Percentiles rank a stretch among this genome's conserved stretches.
Evolutionary conservation across 1,140 invertebrate species (phyloP).

Genomic region (Pseudomyrmex sp.): DNA sequence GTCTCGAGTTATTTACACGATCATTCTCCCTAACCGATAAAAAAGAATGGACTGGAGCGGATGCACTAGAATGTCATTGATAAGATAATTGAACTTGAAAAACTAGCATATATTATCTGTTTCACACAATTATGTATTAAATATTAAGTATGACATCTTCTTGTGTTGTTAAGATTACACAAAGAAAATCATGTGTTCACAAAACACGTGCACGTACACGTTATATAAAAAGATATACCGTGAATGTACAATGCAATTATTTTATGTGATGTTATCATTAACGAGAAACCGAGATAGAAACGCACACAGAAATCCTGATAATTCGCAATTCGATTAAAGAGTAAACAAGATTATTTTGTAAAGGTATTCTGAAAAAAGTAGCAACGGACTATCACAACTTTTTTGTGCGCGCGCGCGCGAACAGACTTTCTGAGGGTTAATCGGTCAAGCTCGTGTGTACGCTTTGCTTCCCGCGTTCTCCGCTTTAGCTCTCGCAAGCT

Average conservation of each 20-base stretch:
- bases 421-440: conserved; percentile 40
- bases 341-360: background rate
- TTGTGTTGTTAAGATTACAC: background rate
- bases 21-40: conserved; percentile 4
- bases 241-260: too few relatives aligned
- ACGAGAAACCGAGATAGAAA: background rate
- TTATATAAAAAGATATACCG: too few relatives aligned
- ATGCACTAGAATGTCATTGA: background rate
- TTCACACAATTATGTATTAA: background rate
- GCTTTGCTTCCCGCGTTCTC: conserved; percentile 43
- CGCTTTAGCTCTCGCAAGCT: conserved; percentile 20
- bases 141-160: background rate
- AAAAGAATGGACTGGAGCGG: background rate
- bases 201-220: too few relatives aligned
- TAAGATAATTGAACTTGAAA: background rate
- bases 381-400: background rate
- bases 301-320: too few relatives aligned
- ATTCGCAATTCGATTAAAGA: too few relatives aligned
- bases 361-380: conserved; percentile 16
- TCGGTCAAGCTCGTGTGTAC: conserved; percentile 58
- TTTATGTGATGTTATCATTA: background rate
- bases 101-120: background rate
- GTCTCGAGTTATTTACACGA: background rate
- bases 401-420: background rate
- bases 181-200: background rate